phyloP scores from a whole-genome alignment of 2,113 vertebrate species.

The Lathamus discolor region DNA sequence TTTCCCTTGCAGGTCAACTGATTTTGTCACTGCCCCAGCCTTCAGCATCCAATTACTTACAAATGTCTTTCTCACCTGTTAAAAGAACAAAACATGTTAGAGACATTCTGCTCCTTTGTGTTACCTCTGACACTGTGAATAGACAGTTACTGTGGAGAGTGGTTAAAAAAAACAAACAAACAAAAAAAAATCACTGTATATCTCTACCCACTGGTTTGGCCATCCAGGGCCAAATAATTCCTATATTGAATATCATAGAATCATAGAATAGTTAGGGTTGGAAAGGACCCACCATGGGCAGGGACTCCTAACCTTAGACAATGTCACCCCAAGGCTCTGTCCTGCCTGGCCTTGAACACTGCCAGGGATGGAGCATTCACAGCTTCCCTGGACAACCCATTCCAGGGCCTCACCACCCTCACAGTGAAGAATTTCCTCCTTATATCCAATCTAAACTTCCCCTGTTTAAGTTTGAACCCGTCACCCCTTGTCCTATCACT shows the following conservation, averaged over 20 bases:
- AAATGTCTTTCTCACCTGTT: neutral
- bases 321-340: neutral
- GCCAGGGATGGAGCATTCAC: too few species aligned
- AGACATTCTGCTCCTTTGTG: neutral
- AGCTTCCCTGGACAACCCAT: neutral
- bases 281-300: neutral
- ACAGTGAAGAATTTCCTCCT: too few species aligned
- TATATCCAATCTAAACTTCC: too few species aligned
- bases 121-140: neutral
- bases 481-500: too few species aligned
- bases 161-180: neutral
- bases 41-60: neutral
- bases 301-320: neutral
- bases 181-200: neutral
- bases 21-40: neutral
- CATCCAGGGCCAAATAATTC: neutral
- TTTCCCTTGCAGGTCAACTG: neutral
- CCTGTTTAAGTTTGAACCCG: too few species aligned
- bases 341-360: neutral
- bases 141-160: neutral
- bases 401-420: neutral
- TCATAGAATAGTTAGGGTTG: neutral
- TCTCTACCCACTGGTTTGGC: neutral
- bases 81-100: neutral
- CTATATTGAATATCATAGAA: neutral